These are phyloP conservation scores for Neopipo cinnamomea DNA, from an alignment of 2,113 vertebrate genomes.

Conservation along the genomic window DNA sequence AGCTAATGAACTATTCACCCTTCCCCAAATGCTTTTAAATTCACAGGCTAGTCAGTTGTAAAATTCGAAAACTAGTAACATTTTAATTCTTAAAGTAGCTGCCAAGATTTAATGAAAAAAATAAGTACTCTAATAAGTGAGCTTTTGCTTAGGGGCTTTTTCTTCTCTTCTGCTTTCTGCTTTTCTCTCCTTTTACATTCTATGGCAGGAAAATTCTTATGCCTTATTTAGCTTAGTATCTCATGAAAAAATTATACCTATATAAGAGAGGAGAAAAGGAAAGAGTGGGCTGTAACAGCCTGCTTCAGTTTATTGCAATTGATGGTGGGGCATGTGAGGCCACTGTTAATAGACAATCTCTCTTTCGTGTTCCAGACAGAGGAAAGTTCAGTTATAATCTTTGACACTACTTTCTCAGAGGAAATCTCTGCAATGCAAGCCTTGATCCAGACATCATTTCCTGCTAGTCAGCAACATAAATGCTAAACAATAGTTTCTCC, in stretches of 20 bases:
- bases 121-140: slow-evolving; percentile 12
- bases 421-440: neutral
- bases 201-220: neutral
- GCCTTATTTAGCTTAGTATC: neutral
- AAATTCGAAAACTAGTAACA: slow-evolving; percentile 45
- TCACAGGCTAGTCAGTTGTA: slow-evolving; percentile 39
- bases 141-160: neutral
- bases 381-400: neutral
- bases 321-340: neutral
- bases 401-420: neutral
- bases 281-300: neutral
- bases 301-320: neutral
- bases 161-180: slow-evolving; percentile 4
- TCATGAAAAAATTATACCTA: neutral
- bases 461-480: neutral
- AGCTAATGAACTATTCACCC: slow-evolving; percentile 53
- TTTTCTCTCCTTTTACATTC: neutral
- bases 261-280: neutral
- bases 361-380: neutral
- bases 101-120: slow-evolving; percentile 38
- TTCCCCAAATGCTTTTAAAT: slow-evolving; percentile 56
- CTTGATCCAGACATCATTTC: neutral
- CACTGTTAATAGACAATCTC: neutral
- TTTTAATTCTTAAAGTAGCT: slow-evolving; percentile 50
- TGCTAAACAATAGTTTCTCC: neutral